Evolutionary conservation across 2,888 invertebrate species (phyloP), one percentile per base, ranked within the genome.

Genomic region (Meteorus colon): DNA sequence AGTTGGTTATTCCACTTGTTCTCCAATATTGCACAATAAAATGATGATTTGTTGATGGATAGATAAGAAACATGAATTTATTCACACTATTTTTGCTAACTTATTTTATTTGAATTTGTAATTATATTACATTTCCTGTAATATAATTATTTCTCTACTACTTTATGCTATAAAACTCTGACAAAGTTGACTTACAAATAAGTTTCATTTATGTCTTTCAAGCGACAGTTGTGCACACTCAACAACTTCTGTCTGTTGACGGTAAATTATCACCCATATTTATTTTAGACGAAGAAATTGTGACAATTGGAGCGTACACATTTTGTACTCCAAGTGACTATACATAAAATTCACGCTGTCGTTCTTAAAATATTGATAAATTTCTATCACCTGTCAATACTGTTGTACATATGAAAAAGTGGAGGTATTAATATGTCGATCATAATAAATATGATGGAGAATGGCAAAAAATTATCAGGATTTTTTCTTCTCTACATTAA

Each of bases 211-310:
- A 24, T 55, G 55, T 55, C 55, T 24, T 24, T 55, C 55, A 19
- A 55, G 19, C 55, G 55, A 55, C 55, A 55, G 55, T 24, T 55
- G 55, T 55, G 55, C 55, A 55, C 19, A 55, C 24, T 55, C 8
- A 0, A 6, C 10, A 8, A 19, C 55, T 19, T 19, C 19, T 55
- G 19, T 55, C n/a, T 55, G 55, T 55, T 55, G 55, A 55, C 55
- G 19, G 19, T 55, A 55, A 55, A 55, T 55, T 55, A 55, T n/a
- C 55, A n/a, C 55, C 55, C 19, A 19, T 55, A 55, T 55, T 55
- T 55, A 55, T 55, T 19, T n/a, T 55, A 19, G 55, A 55, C 55
- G 8, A 55, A 19, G 10, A 55, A 55, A 55, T 55, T 19, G 19
- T 24, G 55, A 19, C 55, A 55, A 55, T 55, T 55, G 19, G 55